Evolutionary conservation across 2,888 invertebrate species (phyloP).

Genomic region (Corbicula japonica): DNA sequence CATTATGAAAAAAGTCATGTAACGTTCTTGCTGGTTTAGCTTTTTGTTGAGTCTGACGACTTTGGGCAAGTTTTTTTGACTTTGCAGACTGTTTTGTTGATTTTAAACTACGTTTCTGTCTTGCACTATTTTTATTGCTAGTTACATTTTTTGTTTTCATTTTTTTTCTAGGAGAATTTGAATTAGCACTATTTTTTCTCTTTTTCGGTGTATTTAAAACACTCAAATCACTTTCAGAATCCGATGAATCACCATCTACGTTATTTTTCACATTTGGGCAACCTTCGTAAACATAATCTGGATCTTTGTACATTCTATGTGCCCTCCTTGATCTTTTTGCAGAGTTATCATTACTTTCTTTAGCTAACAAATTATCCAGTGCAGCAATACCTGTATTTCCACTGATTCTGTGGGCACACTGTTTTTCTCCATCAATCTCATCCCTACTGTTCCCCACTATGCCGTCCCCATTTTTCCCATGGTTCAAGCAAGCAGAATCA

Average conservation of each 20-base stretch:
- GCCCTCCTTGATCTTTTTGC: conserved; percentile 11
- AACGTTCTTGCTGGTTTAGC: conserved; percentile 36
- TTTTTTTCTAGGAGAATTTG: conserved; percentile 20
- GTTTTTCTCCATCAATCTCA: conserved; percentile 43
- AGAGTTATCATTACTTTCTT: background rate
- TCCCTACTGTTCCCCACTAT: conserved; percentile 36
- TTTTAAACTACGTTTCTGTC: conserved; percentile 32
- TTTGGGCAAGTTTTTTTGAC: conserved; percentile 6
- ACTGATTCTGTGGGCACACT: background rate
- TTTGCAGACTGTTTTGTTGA: conserved; percentile 26
- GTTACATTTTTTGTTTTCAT: background rate
- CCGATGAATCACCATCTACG: background rate
- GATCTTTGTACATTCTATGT: conserved; percentile 11
- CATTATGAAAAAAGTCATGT: conserved; percentile 42
- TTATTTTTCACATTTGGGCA: background rate
- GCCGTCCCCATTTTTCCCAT: conserved; percentile 21
- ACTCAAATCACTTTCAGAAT: conserved; percentile 9
- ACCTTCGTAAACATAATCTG: conserved; percentile 37
- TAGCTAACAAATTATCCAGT: background rate
- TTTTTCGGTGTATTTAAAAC: background rate
- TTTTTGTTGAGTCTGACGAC: background rate
- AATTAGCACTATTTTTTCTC: conserved; percentile 7
- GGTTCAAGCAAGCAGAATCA: conserved; percentile 27
- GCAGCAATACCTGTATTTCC: background rate
- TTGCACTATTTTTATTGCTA: background rate